Conservation (phyloP, 2,888 invertebrate species). For the Rambutsinella grinnellia region DNA sequence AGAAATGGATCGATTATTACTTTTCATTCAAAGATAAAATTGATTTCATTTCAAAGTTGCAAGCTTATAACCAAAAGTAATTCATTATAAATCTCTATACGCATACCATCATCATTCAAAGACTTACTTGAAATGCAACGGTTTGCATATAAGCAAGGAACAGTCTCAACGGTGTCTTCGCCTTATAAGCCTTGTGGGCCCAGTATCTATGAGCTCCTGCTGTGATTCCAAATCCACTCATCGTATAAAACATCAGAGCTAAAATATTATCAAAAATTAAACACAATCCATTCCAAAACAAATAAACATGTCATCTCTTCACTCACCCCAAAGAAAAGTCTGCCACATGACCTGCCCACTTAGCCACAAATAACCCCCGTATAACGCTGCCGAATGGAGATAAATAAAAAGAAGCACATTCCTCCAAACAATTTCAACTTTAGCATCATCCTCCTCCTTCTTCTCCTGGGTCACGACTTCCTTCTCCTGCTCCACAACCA, state of each 20-base stretch:
- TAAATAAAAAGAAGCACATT: constrained; percentile 83
- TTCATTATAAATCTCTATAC: too few relatives aligned
- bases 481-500: background rate
- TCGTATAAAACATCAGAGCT: constrained; percentile 83
- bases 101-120: background rate
- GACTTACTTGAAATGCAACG: constrained; percentile 87
- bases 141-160: constrained; percentile 87
- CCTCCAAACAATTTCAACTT: constrained; percentile 79
- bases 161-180: constrained; percentile 87
- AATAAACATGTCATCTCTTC: background rate
- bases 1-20: too few relatives aligned
- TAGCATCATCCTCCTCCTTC: constrained; percentile 28
- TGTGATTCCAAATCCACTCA: constrained; percentile 93
- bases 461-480: too few relatives aligned
- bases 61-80: too few relatives aligned
- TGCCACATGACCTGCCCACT: constrained; percentile 67
- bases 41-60: too few relatives aligned
- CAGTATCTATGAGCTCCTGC: constrained; percentile 97
- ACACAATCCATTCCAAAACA: too few relatives aligned
- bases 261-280: constrained; percentile 62
- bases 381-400: constrained; percentile 82
- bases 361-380: constrained; percentile 81
- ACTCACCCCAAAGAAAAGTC: constrained; percentile 63
- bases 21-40: too few relatives aligned
- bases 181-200: constrained; percentile 97